phyloP scores from a whole-genome alignment of 1,140 invertebrate species.

The Bombus vancouverensis region DNA sequence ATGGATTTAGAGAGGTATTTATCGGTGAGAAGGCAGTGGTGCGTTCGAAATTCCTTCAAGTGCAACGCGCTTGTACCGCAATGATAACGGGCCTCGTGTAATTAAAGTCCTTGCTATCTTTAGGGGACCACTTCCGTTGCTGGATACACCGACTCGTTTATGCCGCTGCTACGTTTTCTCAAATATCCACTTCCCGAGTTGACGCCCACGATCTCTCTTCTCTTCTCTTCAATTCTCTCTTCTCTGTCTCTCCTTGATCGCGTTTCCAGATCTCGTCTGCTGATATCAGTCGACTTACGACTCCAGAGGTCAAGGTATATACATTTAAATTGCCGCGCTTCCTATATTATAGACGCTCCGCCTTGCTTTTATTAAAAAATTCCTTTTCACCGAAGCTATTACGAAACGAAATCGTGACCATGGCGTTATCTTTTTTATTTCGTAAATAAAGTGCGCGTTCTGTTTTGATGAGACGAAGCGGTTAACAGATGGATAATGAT shows the following conservation, averaged over 20 bases:
- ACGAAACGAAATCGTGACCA: not conserved
- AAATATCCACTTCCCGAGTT: constrained; percentile 40
- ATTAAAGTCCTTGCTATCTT: constrained; percentile 41
- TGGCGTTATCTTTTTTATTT: not conserved
- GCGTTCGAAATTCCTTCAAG: constrained; percentile 32
- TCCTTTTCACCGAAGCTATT: not conserved
- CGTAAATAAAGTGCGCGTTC: not conserved
- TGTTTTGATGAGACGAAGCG: not conserved
- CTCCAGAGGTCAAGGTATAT: not conserved
- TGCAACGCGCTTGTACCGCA: constrained; percentile 22
- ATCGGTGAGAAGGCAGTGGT: not conserved
- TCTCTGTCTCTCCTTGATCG: not conserved
- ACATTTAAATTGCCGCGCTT: constrained; percentile 12
- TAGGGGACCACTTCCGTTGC: constrained; percentile 17
- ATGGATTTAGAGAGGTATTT: not conserved
- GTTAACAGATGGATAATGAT: not conserved
- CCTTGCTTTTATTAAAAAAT: constrained; percentile 18
- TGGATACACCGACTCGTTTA: constrained; percentile 15
- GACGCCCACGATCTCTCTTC: constrained; percentile 7
- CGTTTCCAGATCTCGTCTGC: not conserved
- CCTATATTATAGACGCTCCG: not conserved
- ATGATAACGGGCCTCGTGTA: constrained; percentile 26
- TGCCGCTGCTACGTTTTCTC: constrained; percentile 12
- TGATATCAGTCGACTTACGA: not conserved
- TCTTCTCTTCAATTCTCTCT: too few species aligned